Conservation (phyloP, 2,888 invertebrate species). For the Allophyes oxyacanthae region DNA sequence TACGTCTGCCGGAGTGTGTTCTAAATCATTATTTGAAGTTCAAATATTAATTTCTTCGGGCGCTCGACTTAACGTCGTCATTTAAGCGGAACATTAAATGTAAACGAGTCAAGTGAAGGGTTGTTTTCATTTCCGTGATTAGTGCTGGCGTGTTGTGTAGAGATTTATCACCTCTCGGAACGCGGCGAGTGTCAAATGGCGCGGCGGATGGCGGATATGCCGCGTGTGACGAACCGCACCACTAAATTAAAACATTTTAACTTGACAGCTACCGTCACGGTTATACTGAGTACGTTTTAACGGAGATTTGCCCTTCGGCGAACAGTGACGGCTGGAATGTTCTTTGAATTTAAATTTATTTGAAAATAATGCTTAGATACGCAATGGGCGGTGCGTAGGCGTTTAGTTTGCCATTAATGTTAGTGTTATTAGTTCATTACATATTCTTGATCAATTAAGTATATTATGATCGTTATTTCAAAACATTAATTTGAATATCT, state of each 20-base stretch:
- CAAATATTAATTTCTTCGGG: slow-evolving; percentile 58
- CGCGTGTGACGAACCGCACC: slow-evolving; percentile 75
- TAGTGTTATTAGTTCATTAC: slow-evolving; percentile 41
- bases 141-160: slow-evolving; percentile 73
- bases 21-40: slow-evolving; percentile 55
- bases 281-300: slow-evolving; percentile 71
- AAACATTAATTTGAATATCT: too few species aligned
- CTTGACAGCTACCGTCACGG: slow-evolving; percentile 82
- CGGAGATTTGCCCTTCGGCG: slow-evolving; percentile 68
- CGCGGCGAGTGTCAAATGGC: slow-evolving; percentile 79
- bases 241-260: slow-evolving; percentile 88
- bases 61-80: slow-evolving; percentile 64
- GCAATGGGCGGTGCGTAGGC: slow-evolving; percentile 46
- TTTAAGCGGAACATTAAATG: slow-evolving; percentile 76
- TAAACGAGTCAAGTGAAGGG: slow-evolving; percentile 77
- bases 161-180: slow-evolving; percentile 84
- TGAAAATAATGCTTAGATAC: slow-evolving; percentile 48
- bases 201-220: slow-evolving; percentile 72
- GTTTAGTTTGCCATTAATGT: slow-evolving; percentile 36
- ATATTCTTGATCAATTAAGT: slow-evolving; percentile 25
- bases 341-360: slow-evolving; percentile 49
- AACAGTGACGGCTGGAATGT: slow-evolving; percentile 57
- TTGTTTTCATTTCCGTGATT: slow-evolving; percentile 86
- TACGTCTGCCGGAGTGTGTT: slow-evolving; percentile 46
- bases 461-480: slow-evolving; percentile 3